Evolutionary conservation across 1,140 invertebrate genomes (phyloP).

Genomic region (Galleria mellonella): DNA sequence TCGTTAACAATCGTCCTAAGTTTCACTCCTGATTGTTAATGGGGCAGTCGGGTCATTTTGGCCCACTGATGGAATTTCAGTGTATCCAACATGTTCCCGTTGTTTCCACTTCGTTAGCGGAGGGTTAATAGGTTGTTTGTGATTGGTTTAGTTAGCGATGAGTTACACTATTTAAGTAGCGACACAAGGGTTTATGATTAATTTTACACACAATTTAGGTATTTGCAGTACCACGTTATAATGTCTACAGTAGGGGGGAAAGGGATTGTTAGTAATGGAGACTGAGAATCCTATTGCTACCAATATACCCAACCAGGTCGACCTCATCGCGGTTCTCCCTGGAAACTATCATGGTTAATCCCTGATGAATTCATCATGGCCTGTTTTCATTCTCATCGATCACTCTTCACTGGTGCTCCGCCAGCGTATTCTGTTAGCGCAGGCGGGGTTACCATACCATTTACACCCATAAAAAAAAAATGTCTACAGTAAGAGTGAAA

Average conservation of each 20-base stretch:
- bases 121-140: conserved; percentile 2
- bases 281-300: no score
- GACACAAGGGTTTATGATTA: background rate
- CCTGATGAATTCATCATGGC: no score
- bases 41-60: background rate
- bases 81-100: background rate
- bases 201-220: background rate
- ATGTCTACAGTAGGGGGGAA: background rate
- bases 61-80: conserved; percentile 1
- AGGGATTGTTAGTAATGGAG: background rate
- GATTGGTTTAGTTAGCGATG: conserved; percentile 4
- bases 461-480: background rate
- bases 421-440: no score
- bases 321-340: no score
- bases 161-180: background rate
- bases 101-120: background rate
- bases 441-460: no score
- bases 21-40: background rate
- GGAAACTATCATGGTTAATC: no score
- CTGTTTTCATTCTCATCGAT: no score
- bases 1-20: no score
- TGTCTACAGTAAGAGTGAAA: background rate
- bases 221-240: background rate
- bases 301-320: no score
- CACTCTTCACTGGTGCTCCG: no score